phyloP scores from a whole-genome alignment of 2,113 vertebrate species.

The Sisor rabdophorus region DNA sequence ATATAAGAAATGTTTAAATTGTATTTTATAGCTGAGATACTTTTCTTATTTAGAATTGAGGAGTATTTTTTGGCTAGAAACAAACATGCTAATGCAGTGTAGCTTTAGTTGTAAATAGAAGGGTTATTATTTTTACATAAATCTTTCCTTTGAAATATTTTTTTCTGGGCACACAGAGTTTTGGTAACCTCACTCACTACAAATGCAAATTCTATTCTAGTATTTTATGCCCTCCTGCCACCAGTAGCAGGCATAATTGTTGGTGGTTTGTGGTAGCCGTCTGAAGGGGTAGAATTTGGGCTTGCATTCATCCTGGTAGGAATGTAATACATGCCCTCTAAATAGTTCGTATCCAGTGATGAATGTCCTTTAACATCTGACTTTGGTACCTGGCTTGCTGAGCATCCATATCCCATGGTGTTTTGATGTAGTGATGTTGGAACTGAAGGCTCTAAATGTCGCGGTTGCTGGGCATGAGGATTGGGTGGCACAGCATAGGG shows the following conservation, averaged over 20 bases:
- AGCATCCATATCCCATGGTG: conserved; percentile 57
- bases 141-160: neutral
- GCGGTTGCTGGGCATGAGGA: conserved; percentile 62
- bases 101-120: neutral
- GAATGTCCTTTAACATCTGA: conserved; percentile 68
- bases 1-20: neutral
- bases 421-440: conserved; percentile 60
- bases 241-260: conserved; percentile 69
- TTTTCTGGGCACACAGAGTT: neutral
- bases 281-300: conserved; percentile 70
- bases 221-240: conserved; percentile 71
- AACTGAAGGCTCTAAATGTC: conserved; percentile 63
- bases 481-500: conserved; percentile 70
- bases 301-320: conserved; percentile 82
- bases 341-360: conserved; percentile 74
- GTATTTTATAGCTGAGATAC: neutral
- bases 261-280: conserved; percentile 71
- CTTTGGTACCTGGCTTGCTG: conserved; percentile 64
- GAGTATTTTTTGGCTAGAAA: neutral
- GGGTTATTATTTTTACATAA: neutral
- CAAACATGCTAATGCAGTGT: neutral
- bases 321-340: conserved; percentile 87
- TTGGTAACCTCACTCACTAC: neutral
- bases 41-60: neutral
- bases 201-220: conserved; percentile 13